Base-by-base conservation (phyloP, 2,113 vertebrate species). In the Panthera leo region DNA sequence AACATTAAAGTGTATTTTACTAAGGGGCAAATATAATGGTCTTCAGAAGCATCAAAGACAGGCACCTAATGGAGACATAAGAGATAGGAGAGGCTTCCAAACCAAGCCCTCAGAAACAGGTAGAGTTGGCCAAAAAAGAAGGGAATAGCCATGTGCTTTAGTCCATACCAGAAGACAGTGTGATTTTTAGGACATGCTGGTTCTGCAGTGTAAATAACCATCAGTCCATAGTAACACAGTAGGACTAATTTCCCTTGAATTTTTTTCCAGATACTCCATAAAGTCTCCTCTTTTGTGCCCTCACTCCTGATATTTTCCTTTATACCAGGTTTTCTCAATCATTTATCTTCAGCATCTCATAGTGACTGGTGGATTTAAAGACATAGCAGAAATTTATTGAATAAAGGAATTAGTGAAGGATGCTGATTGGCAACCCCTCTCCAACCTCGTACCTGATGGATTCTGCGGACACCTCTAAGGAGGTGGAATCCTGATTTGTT, bases 381-480 rank as follows among this genome's bases (percentile, higher is more conserved):
- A 42, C 27, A 80, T 0, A n/a, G 18, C 27, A 10, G 29, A 51
- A 67, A 75, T 16, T 7, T 27, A 71, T 5, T 16, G 27, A 65
- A 53, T 25, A 36, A 45, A 80, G 68, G 13, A 58, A 92, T 21
- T 5, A 53, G 34, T 21, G 16, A 48, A 29, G 76, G 48, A 31
- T 7, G 5, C 14, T 9, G 51, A 39, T 6, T 23, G 67, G 2
- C 34, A 21, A 16, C 19, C 4, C 9, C 1, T 18, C 9, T 23
- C 5, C 11, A 31, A 0, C 31, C 7, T 48, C 3, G 0, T 0
- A 12, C 36, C 7, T 7, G 6, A 13, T 7, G 3, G 5, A 2
- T 8, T 71, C 51, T 48, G 7, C 25, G 58, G 65, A 65, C 0
- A 31, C 4, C 2, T 8, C 10, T 12, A 0, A 0, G 31, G 14